Evolutionary conservation across 2,113 vertebrate species (phyloP).

Genomic region (Condylura cristata): DNA sequence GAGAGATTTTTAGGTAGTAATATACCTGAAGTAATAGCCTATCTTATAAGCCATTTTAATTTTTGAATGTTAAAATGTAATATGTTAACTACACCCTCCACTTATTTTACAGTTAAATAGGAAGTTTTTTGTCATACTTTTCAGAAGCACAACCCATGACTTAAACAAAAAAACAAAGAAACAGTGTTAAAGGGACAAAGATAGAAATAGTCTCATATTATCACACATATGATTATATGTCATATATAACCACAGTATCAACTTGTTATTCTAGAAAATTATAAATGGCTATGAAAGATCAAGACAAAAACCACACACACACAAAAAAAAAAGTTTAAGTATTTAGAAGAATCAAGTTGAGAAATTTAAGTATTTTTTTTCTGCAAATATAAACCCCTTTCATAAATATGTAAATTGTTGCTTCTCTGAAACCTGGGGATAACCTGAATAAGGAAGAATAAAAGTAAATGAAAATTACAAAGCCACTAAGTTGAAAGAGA

Average conservation of each 20-base stretch:
- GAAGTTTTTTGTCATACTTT: background rate
- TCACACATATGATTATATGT: background rate
- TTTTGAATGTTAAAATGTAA: background rate
- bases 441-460: background rate
- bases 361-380: background rate
- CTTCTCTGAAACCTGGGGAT: background rate
- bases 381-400: background rate
- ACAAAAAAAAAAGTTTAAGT: background rate
- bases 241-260: background rate
- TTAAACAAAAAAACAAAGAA: constrained; percentile 27
- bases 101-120: background rate
- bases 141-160: background rate
- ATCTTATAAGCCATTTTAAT: background rate
- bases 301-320: background rate
- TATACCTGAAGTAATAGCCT: background rate
- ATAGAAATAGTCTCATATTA: background rate
- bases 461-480: background rate
- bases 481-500: background rate
- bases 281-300: background rate
- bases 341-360: background rate
- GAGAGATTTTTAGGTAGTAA: background rate
- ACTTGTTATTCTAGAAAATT: background rate
- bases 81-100: background rate
- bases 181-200: background rate
- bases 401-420: background rate